Conservation (phyloP, 2,888 invertebrate genomes). For the Anthophora plumipes region DNA sequence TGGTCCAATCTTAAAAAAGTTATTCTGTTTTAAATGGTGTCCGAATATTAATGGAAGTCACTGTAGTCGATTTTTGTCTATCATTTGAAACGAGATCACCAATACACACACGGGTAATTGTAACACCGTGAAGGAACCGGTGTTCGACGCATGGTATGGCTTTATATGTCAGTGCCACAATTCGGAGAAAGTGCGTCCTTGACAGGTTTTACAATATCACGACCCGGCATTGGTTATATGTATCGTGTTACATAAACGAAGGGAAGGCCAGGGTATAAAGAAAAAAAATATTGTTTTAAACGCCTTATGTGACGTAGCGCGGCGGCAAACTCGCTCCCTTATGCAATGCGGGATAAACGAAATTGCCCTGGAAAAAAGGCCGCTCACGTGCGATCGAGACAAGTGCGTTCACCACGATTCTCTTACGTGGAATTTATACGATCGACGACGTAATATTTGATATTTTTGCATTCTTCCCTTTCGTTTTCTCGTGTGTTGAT, state of each 20-base stretch:
- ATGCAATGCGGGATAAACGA: slow-evolving; percentile 1
- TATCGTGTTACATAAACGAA: slow-evolving; percentile 66
- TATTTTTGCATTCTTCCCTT: too few relatives aligned
- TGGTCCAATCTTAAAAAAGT: too few relatives aligned
- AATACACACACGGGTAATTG: slow-evolving; percentile 33
- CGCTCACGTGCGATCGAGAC: not conserved
- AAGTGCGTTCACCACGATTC: not conserved
- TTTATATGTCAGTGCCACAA: slow-evolving; percentile 68
- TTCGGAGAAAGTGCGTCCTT: slow-evolving; percentile 76
- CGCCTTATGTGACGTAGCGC: slow-evolving; percentile 31
- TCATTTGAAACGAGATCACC: slow-evolving; percentile 56
- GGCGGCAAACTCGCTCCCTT: slow-evolving; percentile 25
- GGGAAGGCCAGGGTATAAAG: slow-evolving; percentile 42
- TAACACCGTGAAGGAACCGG: slow-evolving; percentile 35
- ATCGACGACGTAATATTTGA: not conserved
- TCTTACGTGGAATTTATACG: not conserved
- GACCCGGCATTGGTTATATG: slow-evolving; percentile 53
- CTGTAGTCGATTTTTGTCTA: slow-evolving; percentile 27
- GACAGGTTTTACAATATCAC: slow-evolving; percentile 66
- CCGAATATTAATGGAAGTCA: too few relatives aligned
- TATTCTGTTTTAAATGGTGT: too few relatives aligned
- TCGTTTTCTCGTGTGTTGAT: not conserved
- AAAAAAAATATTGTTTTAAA: slow-evolving; percentile 6
- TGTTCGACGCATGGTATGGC: slow-evolving; percentile 53
- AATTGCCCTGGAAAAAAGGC: not conserved